Base-by-base conservation (phyloP, 2,888 invertebrate genomes). In the Thera obeliscata region DNA sequence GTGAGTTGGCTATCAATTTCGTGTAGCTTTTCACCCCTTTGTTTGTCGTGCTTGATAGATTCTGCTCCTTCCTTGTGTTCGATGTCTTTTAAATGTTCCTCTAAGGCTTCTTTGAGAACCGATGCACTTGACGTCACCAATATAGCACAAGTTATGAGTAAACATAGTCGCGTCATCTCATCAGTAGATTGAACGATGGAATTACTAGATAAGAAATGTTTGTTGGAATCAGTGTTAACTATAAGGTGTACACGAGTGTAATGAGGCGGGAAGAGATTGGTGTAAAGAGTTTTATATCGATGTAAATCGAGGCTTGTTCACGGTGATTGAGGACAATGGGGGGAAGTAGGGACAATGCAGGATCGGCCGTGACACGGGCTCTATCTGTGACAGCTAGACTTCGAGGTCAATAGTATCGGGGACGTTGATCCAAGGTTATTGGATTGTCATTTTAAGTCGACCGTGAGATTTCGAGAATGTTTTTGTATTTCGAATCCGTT, bases 271-370 rank as follows among this genome's bases (percentile, higher is more conserved):
- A 80, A 73, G 77, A 70, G 69, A 77, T 73, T 81, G 78, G 82
- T 75, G 78, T 81, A 87, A 89, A 86, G 82, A 83, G 85, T 92
- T 92, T 92, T 93, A 93, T 93, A 93, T 87, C 79, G 83, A 74
- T 80, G 78, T 80, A 80, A 86, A 86, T 84, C 84, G 86, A 84
- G 85, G 87, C 93, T 52, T 55, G 48, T 69, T 94, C 94, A 89
- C 87, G 93, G 89, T 75, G 70, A 83, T 94, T 87, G 88, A 77
- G 80, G 78, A 94, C 94, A 94, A 94, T 94, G 87, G 86, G 89
- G 91, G 94, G 94, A 94, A 94, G 85, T 87, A 84, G 69, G 71
- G 88, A 88, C 69, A 69, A 69, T 69, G 63, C 65, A 35, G 66
- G 66, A 69, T 56, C 79, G 91, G 87, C 92, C 92, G 81, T 93